Base-by-base conservation (phyloP, 1,140 invertebrate species). In the Pseudomyrmex concolor region DNA sequence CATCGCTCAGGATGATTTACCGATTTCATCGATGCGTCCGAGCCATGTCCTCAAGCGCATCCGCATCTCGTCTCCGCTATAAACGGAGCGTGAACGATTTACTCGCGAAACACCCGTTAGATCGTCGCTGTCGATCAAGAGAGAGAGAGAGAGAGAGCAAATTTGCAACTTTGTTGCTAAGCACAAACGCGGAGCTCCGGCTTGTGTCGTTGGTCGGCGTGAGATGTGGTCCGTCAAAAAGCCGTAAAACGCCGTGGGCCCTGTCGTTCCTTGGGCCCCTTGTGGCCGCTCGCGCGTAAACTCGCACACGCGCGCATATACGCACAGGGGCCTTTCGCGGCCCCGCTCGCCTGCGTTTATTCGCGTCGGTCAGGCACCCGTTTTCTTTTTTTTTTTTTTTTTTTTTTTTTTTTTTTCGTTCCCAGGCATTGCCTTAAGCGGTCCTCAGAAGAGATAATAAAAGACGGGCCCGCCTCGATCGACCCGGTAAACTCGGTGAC, bases 211-310 rank as follows among this genome's bases (percentile, higher is more conserved):
- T 81, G 78, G 74, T 83, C 86, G 90, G 89, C 90, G 92, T 93
- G 91, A 93, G 92, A 93, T 92, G 92, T 92, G 92, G 92, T 92
- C 92, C 91, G 92, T 93, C 91, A 93, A 93, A 93, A 93, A 91
- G 91, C 86, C 89, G 90, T 92, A 92, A 93, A 93, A 92, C 89
- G 90, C 90, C 59, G 62, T 85, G 89, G 91, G 90, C 90, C 89
- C 88, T 84, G 87, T 91, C 88, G 86, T 86, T 89, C 48, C 76
- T 76, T 13, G 71, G 9, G 66, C 60, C 77, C 84, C 81, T 57
- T 86, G 68, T 70, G 71, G 72, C 19, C 55, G 57, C 71, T 45
- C 74, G 63, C 77, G 48, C 55, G 48, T 34, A 59, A 43, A 63
- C 19, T 3, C 22, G 63, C 54, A 13, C 60, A 62, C 59, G 59